Evolutionary conservation across 2,888 invertebrate species (phyloP), one percentile per base, ranked within the genome.

Genomic region (Rugalucina vietnamica): DNA sequence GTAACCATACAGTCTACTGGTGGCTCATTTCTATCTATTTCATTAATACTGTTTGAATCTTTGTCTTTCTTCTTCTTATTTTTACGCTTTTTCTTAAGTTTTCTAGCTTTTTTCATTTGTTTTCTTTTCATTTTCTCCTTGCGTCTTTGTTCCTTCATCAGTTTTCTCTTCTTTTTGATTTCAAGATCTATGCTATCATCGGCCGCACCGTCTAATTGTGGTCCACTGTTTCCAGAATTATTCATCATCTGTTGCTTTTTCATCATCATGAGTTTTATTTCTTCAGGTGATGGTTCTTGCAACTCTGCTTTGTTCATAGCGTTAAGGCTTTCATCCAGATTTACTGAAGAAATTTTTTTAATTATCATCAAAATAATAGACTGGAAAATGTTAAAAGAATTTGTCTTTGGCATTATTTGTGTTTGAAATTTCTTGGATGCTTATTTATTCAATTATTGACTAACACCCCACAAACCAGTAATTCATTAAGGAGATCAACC

Each of bases 1-100:
- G 93, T 92, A 0, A 93, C 91, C 90, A 93, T 90, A 87, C 94
- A 94, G 87, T 94, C 89, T 36, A 91, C 87, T 32, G 65, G 76
- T 0, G 89, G 86, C 12, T 70, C 79, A 34, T 79, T 76, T 24
- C 74, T 71, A n/a, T 76, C 75, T 37, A 71, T 76, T 65, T 65
- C 65, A 65, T 65, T 65, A 65, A 65, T 65, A 24, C 71, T 77
- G 36, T 78, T 73, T 34, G 60, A 54, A 32, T 39, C 60, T 72
- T 83, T 79, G 10, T 82, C 76, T 39, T 54, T 74, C 18, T 75
- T 76, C 37, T 60, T 74, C 57, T 76, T 81, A 34, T 81, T 81
- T 39, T 87, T 82, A 32, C 78, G 54, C 43, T 77, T 70, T 39
- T 79, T 79, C 78, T 89, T 89, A 43, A 87, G 81, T 71, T 84